Conservation (phyloP, 2,113 vertebrate species). For the Engystomops pustulosus region DNA sequence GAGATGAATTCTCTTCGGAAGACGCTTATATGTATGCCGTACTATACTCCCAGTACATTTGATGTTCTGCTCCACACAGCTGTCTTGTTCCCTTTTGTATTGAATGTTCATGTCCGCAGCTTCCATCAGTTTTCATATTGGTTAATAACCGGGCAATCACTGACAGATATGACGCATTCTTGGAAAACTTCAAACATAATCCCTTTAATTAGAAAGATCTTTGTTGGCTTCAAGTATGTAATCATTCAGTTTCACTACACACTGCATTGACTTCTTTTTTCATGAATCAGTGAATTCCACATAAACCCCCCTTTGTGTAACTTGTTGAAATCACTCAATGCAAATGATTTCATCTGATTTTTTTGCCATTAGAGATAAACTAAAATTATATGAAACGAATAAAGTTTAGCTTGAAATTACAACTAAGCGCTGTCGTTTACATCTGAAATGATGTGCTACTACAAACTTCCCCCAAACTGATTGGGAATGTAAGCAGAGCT, state of each 20-base stretch:
- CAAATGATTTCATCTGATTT: constrained; percentile 42
- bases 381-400: constrained; percentile 38
- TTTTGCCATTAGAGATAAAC: constrained; percentile 49
- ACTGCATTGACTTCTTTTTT: constrained; percentile 23
- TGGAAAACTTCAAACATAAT: constrained; percentile 54
- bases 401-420: constrained; percentile 35
- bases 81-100: constrained; percentile 29
- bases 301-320: constrained; percentile 47
- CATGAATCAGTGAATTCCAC: constrained; percentile 23
- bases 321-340: constrained; percentile 49
- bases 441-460: constrained; percentile 47
- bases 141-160: constrained; percentile 51
- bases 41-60: not conserved
- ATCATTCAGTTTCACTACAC: constrained; percentile 49
- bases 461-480: constrained; percentile 46
- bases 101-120: constrained; percentile 33
- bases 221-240: constrained; percentile 39
- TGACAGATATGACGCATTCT: constrained; percentile 50
- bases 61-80: not conserved
- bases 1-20: not conserved
- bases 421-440: constrained; percentile 22
- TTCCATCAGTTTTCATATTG: constrained; percentile 48
- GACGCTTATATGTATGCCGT: not conserved
- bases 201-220: constrained; percentile 54
- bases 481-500: constrained; percentile 41